These are phyloP conservation scores for Oostethus manadensis DNA, from an alignment of 2,113 vertebrate genomes.

Conservation along the genomic window DNA sequence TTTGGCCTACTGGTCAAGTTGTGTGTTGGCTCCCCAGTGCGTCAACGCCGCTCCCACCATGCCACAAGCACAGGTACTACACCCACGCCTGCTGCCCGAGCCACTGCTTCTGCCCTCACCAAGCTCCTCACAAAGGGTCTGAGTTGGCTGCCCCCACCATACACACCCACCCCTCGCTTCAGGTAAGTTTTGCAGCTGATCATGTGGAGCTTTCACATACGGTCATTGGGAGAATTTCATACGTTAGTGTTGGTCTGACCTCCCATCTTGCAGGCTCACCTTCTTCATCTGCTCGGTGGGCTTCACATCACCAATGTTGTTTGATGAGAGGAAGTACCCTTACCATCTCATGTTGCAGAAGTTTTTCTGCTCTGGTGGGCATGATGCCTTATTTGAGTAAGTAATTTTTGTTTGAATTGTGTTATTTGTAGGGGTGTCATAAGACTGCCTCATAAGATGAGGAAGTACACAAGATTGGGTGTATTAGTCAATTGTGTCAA, in stretches of 20 bases:
- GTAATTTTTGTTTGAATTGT: constrained; percentile 27
- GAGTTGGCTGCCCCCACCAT: constrained; percentile 90
- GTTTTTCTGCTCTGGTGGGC: constrained; percentile 92
- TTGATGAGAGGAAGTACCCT: constrained; percentile 91
- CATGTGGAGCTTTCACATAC: not conserved
- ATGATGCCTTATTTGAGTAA: constrained; percentile 93
- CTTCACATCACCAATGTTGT: constrained; percentile 92
- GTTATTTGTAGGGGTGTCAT: not conserved
- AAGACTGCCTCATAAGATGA: not conserved
- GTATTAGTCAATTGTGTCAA: too few relatives aligned
- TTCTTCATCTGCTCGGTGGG: constrained; percentile 96
- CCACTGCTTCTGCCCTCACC: constrained; percentile 88
- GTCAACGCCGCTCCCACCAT: constrained; percentile 87
- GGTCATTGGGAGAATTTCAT: not conserved
- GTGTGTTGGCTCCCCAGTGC: constrained; percentile 89
- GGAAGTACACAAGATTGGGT: too few relatives aligned
- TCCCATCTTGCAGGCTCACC: constrained; percentile 74
- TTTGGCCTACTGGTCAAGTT: constrained; percentile 90
- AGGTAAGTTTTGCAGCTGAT: constrained; percentile 63
- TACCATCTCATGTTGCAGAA: constrained; percentile 95
- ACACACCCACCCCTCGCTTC: constrained; percentile 91
- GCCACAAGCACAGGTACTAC: constrained; percentile 87
- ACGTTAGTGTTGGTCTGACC: not conserved
- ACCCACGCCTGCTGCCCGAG: constrained; percentile 85
- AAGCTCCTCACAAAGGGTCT: constrained; percentile 90